Base-by-base conservation (phyloP, 1,140 invertebrate species). In the Bradynema listronoti region DNA sequence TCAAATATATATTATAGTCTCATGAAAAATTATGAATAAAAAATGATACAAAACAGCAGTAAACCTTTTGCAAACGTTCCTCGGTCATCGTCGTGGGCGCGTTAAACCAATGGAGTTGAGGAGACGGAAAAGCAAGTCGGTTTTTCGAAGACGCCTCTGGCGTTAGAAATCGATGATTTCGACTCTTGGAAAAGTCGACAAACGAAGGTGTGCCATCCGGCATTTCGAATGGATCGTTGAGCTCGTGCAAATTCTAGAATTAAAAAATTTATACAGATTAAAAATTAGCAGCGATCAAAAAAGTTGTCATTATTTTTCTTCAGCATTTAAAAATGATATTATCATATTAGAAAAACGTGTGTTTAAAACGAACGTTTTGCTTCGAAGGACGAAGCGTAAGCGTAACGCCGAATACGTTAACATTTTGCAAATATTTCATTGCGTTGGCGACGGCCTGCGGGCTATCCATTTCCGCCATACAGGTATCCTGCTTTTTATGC, bases 391-490 rank as follows among this genome's bases (percentile, higher is more conserved):
- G 39, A 24, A 61, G 59, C 66, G 78, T 78, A 63, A 86, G 72
- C 78, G 84, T 83, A 65, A 78, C 79, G 62, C 80, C 83, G 76
- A 87, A 91, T 66, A 94, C 86, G 56, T 86, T 86, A 63, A 87
- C 85, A 77, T 92, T 90, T 82, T 95, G 94, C 52, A 98, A 83
- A 80, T 95, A 90, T 71, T 89, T 87, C 49, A 98, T 87, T 77
- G 88, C 91, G 68, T 91, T 82, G 79, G 95, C 90, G 2, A 95
- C 90, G 5, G 91, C 88, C 46, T 90, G 84, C n/a, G 85, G 85
- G 79, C 95, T 91, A 11, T 91, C 91, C 90, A 99, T 92, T 79
- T 98, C 91, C 59, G 97, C 88, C 92, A 99, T 98, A n/a, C 92
- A 92, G 56, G 91, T 93, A 52, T 93, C 93, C 77, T 95, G 91